phyloP scores from a whole-genome alignment of 2,113 vertebrate genomes.

The Hippocampus mohnikei region DNA sequence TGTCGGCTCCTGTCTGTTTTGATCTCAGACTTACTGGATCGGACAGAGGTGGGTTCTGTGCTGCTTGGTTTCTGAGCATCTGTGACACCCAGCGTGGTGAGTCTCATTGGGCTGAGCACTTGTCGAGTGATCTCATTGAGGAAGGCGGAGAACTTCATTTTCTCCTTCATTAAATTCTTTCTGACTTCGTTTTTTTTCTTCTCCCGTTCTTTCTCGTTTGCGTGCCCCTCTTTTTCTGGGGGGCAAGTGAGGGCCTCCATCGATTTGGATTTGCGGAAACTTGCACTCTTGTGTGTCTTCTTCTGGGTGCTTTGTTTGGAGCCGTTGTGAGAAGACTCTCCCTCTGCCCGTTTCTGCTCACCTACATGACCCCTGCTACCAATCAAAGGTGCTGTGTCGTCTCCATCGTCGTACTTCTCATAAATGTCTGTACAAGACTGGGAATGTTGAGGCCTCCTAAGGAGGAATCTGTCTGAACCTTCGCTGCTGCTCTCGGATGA shows the following conservation, averaged over 20 bases:
- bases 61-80: constrained; percentile 43
- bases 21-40: constrained; percentile 31
- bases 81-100: constrained; percentile 73
- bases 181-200: constrained; percentile 50
- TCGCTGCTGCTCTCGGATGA: constrained; percentile 61
- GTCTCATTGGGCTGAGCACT: constrained; percentile 77
- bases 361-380: constrained; percentile 22
- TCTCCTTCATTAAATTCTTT: constrained; percentile 70
- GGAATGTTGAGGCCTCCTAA: constrained; percentile 57
- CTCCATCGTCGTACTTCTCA: constrained; percentile 51
- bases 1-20: constrained; percentile 26
- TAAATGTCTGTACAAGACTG: constrained; percentile 72
- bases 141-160: constrained; percentile 78
- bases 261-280: constrained; percentile 73
- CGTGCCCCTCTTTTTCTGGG: constrained; percentile 25
- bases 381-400: constrained; percentile 54
- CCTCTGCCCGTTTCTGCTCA: constrained; percentile 34
- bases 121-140: constrained; percentile 80
- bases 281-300: constrained; percentile 24
- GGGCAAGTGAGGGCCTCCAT: constrained; percentile 70
- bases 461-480: constrained; percentile 20
- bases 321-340: constrained; percentile 5
- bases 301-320: constrained; percentile 38
- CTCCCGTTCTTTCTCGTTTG: constrained; percentile 44
- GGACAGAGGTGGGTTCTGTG: constrained; percentile 17